Base-by-base conservation (phyloP, 2,888 invertebrate species). In the Druceiella hillmani region DNA sequence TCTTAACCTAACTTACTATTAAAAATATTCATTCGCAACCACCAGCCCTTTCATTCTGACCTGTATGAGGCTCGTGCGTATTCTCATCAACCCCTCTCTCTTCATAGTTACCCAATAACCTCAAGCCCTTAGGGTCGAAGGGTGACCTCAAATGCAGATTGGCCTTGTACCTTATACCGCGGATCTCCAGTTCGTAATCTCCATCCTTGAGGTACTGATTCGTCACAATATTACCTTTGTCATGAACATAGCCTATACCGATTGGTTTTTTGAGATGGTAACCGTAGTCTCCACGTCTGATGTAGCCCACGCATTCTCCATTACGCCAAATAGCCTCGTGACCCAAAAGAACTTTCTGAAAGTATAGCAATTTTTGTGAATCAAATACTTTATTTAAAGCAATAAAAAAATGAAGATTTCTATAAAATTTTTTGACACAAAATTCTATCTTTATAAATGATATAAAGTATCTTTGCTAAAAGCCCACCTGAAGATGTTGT, bases 271-370 rank as follows among this genome's bases (percentile, higher is more conserved):
- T 64, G 3, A 78, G 55, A 39, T 61, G 62, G 51, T 70, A 75
- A 0, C 79, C 89, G 55, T 81, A 91, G 48, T 90, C 90, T 1
- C 86, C 90, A 55, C 91, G 73, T 43, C 92, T 70, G 4, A 93
- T 59, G 50, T 83, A 84, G 7, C 92, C 92, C 3, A 89, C 87
- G 0, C 83, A 71, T 50, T 75, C 66, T 3, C 81, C 84, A 55
- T 88, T 79, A 53, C 87, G 76, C 65, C 81, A 89, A 53, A 93
- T 82, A 0, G 85, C 82, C 70, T 94, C 93, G 50, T 87, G 69
- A 1, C 93, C 92, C 72, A 85, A 87, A 26, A 94, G 55, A n/a
- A 89, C 81, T 9, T 84, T 66, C 62, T 80, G 61, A 4, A 51
- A 47, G 17, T 26, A 22, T 22, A 9, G 6, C 6, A 22, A 7